Conservation (phyloP, 2,113 vertebrate genomes). For the Galemys pyrenaicus region DNA sequence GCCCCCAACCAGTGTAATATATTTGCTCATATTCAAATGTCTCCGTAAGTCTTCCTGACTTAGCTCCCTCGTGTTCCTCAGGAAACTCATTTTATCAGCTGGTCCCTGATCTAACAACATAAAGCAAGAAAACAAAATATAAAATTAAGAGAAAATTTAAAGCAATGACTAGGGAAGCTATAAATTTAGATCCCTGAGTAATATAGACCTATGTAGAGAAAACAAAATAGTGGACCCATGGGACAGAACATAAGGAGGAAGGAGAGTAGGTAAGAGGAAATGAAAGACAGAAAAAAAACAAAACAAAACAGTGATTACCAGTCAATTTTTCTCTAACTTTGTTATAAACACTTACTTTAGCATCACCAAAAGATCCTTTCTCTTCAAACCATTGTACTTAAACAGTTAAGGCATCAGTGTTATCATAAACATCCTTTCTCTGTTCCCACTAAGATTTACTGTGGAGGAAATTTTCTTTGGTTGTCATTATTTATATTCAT, state of each 20-base stretch:
- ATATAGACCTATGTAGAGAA: neutral
- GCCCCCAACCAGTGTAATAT: neutral
- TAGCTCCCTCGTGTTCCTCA: neutral
- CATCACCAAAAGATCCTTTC: neutral
- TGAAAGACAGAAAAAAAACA: neutral
- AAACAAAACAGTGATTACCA: neutral
- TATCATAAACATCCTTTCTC: neutral
- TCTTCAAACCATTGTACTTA: neutral
- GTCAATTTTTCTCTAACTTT: neutral
- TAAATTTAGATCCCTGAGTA: neutral
- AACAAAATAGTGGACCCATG: too few species aligned
- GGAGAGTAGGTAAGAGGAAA: too few species aligned
- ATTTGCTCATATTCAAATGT: neutral
- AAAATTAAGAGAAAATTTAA: neutral
- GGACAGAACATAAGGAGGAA: neutral
- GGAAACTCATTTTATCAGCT: neutral
- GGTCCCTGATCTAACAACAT: neutral
- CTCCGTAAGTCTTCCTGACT: neutral
- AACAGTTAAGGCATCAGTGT: neutral
- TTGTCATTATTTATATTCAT: neutral
- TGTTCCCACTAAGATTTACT: neutral
- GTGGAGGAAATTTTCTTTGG: neutral
- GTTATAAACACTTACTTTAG: neutral
- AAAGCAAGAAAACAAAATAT: neutral
- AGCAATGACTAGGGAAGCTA: neutral